These are phyloP conservation scores for Drosophila kambysellisi DNA, from an alignment of 2,888 invertebrate genomes.

Conservation along the genomic window DNA sequence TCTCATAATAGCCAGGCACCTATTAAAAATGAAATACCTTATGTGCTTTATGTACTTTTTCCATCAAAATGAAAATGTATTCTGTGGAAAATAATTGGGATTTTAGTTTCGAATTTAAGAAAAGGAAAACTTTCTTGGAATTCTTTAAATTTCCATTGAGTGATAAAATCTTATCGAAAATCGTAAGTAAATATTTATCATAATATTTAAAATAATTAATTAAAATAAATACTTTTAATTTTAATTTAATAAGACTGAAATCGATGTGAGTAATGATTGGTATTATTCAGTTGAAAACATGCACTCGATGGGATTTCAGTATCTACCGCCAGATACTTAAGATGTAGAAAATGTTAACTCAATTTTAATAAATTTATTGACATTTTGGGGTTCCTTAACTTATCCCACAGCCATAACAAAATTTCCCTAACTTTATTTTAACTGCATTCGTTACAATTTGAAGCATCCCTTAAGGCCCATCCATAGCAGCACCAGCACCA, in stretches of 20 bases:
- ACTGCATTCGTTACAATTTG: not conserved
- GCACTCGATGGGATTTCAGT: not conserved
- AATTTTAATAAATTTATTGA: not conserved
- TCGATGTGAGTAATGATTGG: not conserved
- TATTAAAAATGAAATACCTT: slow-evolving; percentile 10
- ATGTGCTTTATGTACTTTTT: slow-evolving; percentile 1
- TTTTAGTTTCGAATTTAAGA: not conserved
- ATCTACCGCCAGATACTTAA: too few relatives aligned
- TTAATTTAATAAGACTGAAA: not conserved
- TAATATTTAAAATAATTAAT: too few relatives aligned
- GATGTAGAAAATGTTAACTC: not conserved
- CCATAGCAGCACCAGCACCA: not conserved
- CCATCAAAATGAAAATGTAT: not conserved
- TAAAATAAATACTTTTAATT: not conserved
- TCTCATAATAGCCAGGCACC: slow-evolving; percentile 16
- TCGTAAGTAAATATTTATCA: not conserved
- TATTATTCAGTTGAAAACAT: not conserved
- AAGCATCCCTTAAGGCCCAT: slow-evolving; percentile 2
- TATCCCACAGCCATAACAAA: not conserved
- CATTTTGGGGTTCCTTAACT: not conserved
- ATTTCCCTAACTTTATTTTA: not conserved
- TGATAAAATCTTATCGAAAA: not conserved
- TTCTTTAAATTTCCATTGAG: not conserved
- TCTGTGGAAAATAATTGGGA: not conserved
- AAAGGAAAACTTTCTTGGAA: not conserved